Evolutionary conservation across 2,888 invertebrate species (phyloP).

Genomic region (Scaptomyza flava): DNA sequence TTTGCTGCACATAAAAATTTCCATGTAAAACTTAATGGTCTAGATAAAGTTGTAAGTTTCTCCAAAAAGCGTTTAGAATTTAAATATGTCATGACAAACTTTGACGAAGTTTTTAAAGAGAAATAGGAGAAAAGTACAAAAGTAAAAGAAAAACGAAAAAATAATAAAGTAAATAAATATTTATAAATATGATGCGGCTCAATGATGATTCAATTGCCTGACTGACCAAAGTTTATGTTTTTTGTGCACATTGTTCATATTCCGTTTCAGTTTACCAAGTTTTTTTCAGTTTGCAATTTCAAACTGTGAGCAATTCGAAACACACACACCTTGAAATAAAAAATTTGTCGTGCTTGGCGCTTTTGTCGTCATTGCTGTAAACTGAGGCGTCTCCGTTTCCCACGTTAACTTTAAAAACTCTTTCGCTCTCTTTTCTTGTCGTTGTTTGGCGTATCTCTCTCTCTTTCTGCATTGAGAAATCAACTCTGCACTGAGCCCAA

Average conservation of each 20-base stretch:
- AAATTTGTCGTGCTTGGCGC: constrained; percentile 50
- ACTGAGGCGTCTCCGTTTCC: constrained; percentile 76
- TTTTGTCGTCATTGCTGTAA: constrained; percentile 58
- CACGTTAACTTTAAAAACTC: constrained; percentile 45
- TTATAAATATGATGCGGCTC: constrained; percentile 21
- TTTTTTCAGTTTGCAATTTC: constrained; percentile 54
- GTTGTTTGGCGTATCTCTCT: neutral
- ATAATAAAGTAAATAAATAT: neutral
- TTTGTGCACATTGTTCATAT: constrained; percentile 43
- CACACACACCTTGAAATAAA: constrained; percentile 51
- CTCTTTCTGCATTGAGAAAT: constrained; percentile 38
- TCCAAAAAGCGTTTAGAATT: constrained; percentile 48
- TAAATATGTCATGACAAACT: constrained; percentile 51
- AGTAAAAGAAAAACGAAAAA: constrained; percentile 1
- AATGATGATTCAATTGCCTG: constrained; percentile 68
- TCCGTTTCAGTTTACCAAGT: constrained; percentile 37
- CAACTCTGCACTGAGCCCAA: constrained; percentile 34
- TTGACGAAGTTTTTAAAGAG: constrained; percentile 1
- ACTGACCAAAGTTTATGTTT: too few species aligned
- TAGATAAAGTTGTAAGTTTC: constrained; percentile 68
- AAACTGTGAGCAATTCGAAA: constrained; percentile 41
- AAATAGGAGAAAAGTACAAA: neutral
- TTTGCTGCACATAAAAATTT: constrained; percentile 65
- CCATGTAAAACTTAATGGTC: constrained; percentile 70
- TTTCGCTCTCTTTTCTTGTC: neutral